Evolutionary conservation across 1,140 invertebrate genomes (phyloP), one percentile per base, ranked within the genome.

Genomic region (Melipona quadrifasciata): DNA sequence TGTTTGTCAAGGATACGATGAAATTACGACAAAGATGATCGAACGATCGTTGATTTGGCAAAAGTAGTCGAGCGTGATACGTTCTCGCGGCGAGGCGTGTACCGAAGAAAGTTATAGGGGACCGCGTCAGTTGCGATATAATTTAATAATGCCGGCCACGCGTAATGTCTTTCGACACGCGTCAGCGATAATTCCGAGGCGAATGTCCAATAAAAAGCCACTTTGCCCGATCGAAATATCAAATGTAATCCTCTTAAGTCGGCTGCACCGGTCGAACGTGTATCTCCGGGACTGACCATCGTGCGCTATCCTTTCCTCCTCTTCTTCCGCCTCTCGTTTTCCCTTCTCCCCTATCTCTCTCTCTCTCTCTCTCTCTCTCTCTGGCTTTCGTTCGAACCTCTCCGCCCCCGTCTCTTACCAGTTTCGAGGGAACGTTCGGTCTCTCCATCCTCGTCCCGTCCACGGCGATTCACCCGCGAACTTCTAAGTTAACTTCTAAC

Each of bases 211-310:
- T 94, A 94, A 94, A 94, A 94, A 93, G 91, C 92, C 93, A 94
- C 92, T 94, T 93, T 91, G 87, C 89, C 87, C 91, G 93, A 94
- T 94, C 93, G 92, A 94, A 94, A 94, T 93, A 93, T 93, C 93
- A 93, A 94, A 94, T 93, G 93, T 94, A 94, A 94, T 94, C 93
- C 93, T 94, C 93, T 94, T 93, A 94, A 94, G 92, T 92, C 91
- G 87, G 86, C 82, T 86, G 89, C 89, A 89, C 86, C 89, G 89
- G 81, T 87, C 88, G 88, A 90, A 90, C 89, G 88, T 89, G 89
- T 93, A 92, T 92, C 92, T 93, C 88, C 91, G 85, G 86, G 77
- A 90, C 90, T 93, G 92, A 93, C 92, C 92, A 90, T 87, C 90
- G 88, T 82, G 53, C 87, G 77, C 83, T 86, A 71, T 85, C 86